Conservation (phyloP, 2,797 vertebrate genomes). For the Todus mexicanus region DNA sequence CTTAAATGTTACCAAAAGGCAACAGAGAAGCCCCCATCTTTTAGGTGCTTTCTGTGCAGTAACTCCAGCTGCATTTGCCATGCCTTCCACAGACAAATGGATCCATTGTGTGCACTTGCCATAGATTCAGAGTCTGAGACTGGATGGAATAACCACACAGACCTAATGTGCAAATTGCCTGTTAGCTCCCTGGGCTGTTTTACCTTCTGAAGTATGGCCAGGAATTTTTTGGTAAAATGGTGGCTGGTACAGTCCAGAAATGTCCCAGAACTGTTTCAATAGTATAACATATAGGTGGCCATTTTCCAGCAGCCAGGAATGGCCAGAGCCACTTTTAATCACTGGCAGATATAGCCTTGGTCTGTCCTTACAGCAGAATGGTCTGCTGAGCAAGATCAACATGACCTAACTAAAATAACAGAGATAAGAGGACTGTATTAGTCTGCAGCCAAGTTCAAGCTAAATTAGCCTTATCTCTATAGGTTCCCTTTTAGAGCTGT, state of each 20-base stretch:
- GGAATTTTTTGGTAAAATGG: neutral
- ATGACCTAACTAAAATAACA: conserved; percentile 36
- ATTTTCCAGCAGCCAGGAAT: neutral
- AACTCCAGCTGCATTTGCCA: neutral
- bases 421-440: conserved; percentile 4
- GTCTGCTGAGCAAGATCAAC: conserved; percentile 4
- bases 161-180: neutral
- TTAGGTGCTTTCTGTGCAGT: neutral
- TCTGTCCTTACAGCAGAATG: neutral
- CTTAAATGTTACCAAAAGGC: neutral
- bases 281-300: neutral
- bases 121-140: neutral
- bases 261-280: neutral
- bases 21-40: neutral
- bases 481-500: neutral
- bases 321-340: neutral
- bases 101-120: neutral
- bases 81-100: neutral
- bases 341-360: neutral
- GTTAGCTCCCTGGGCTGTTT: neutral
- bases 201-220: neutral
- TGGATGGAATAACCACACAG: neutral
- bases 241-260: neutral
- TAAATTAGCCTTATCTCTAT: neutral
- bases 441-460: conserved; percentile 14